Percentiles rank a stretch among this genome's conserved stretches.
These are phyloP conservation scores for Limonius californicus DNA, from an alignment of 1,140 invertebrate genomes.

Conservation along the genomic window DNA sequence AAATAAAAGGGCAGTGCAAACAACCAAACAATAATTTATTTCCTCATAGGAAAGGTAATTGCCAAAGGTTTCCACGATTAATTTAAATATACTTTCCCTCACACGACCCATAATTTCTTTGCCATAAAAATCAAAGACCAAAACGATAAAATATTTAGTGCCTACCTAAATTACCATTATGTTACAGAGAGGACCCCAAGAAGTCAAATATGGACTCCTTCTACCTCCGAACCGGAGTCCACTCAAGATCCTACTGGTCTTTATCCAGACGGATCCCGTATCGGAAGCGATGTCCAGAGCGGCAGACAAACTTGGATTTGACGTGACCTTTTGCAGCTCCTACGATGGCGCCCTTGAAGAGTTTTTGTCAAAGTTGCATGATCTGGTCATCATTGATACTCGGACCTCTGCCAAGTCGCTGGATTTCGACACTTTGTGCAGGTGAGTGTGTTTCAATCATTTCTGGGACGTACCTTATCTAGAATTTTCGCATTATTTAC, in stretches of 20 bases:
- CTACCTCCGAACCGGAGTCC: conserved; percentile 34
- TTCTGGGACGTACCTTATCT: too few relatives aligned
- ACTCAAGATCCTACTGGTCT: conserved; percentile 61
- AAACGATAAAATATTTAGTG: too few relatives aligned
- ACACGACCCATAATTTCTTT: too few relatives aligned
- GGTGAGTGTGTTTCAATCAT: too few relatives aligned
- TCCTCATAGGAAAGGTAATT: too few relatives aligned
- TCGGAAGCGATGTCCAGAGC: conserved; percentile 59
- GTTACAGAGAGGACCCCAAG: conserved; percentile 51
- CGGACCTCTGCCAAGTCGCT: conserved; percentile 52
- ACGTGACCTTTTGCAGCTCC: conserved; percentile 53
- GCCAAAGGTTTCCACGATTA: too few relatives aligned
- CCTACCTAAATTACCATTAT: too few relatives aligned
- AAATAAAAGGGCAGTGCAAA: too few relatives aligned
- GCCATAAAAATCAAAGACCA: too few relatives aligned
- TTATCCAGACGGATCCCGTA: conserved; percentile 61
- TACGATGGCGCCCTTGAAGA: conserved; percentile 57
- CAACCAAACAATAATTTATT: too few relatives aligned
- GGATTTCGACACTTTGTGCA: conserved; percentile 63
- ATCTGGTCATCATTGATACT: conserved; percentile 67
- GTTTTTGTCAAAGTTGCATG: conserved; percentile 55
- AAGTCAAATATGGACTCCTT: conserved; percentile 49
- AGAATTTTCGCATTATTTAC: too few relatives aligned
- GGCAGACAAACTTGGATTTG: conserved; percentile 60
- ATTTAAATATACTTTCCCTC: too few relatives aligned